phyloP scores from a whole-genome alignment of 2,888 invertebrate genomes.

The Drosophila incognita region DNA sequence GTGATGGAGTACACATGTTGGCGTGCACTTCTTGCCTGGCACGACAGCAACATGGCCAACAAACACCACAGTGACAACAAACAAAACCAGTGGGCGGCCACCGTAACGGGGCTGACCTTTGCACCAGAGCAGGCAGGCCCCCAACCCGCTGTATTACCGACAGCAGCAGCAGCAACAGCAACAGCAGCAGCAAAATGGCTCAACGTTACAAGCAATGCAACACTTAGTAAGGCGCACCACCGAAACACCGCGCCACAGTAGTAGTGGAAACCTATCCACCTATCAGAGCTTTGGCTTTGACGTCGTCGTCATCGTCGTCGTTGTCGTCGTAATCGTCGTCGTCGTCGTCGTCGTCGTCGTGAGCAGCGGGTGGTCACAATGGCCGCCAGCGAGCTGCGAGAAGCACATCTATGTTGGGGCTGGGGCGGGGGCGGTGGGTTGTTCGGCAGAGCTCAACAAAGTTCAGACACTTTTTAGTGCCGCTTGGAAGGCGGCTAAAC shows the following conservation, averaged over 20 bases:
- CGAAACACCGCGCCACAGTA: constrained; percentile 21
- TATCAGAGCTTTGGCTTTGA: constrained; percentile 56
- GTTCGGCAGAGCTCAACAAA: neutral
- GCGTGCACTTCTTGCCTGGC: constrained; percentile 64
- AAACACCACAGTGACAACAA: constrained; percentile 32
- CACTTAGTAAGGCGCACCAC: constrained; percentile 57
- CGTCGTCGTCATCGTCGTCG: neutral
- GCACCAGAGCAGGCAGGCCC: constrained; percentile 39
- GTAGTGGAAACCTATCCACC: constrained; percentile 42
- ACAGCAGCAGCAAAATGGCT: constrained; percentile 62
- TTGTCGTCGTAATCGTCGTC: constrained; percentile 44
- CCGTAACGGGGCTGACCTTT: constrained; percentile 62
- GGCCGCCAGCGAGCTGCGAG: constrained; percentile 54
- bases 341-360: constrained; percentile 59
- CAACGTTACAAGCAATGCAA: constrained; percentile 71
- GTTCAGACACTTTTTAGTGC: constrained; percentile 6
- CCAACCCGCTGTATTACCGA: constrained; percentile 2
- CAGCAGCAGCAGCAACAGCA: constrained; percentile 42
- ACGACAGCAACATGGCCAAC: constrained; percentile 63
- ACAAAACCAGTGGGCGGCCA: constrained; percentile 45
- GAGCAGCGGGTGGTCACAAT: constrained; percentile 75
- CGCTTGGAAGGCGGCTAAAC: neutral
- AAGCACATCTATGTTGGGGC: neutral
- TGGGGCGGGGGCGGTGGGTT: neutral
- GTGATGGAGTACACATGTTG: constrained; percentile 80